Base-by-base conservation (phyloP, 2,113 vertebrate genomes). In the Burhinus bistriatus region DNA sequence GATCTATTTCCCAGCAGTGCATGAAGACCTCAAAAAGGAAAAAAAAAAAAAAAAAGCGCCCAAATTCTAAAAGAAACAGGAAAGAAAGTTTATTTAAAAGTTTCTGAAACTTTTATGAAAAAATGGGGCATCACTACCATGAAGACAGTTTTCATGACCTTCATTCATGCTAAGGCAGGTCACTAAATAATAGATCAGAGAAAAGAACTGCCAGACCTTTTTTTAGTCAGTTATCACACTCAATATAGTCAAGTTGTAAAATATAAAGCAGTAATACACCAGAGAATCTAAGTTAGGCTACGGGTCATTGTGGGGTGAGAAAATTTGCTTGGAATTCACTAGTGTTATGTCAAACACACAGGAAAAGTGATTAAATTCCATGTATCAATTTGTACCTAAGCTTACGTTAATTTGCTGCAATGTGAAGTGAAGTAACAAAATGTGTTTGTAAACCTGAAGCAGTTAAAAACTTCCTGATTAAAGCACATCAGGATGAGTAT, bases 201-300 rank as follows among this genome's bases (percentile, higher is more conserved):
- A 68, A 87, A 88, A 75, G 44, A 90, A 45, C 57, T 90, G 86
- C 90, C 94, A 97, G 87, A 83, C 68, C 29, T 94, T 69, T 97
- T 93, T 95, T 76, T 78, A 86, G 93, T 47, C 87, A 72, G 88
- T 65, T 77, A 54, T 57, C 62, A 83, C 44, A 61, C 55, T 73
- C 89, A 58, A 10, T 29, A 57, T 19, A 75, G 30, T 52, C 85
- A 89, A 62, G 73, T 47, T 72, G 51, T 58, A 82, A 92, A 83
- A 95, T 1, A n/a, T 20, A 61, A 87, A 96, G 72, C 25, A 58
- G 9, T 25, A 75, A 87, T 25, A 77, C 2, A 7, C 32, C 75
- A 82, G 40, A 83, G 79, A 93, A 76, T 76, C 78, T 64, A 73
- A 85, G 75, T 81, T 81, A 93, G 68, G 49, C 51, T 68, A 12